phyloP scores from a whole-genome alignment of 2,113 vertebrate genomes.

The Mystacornis crossleyi region DNA sequence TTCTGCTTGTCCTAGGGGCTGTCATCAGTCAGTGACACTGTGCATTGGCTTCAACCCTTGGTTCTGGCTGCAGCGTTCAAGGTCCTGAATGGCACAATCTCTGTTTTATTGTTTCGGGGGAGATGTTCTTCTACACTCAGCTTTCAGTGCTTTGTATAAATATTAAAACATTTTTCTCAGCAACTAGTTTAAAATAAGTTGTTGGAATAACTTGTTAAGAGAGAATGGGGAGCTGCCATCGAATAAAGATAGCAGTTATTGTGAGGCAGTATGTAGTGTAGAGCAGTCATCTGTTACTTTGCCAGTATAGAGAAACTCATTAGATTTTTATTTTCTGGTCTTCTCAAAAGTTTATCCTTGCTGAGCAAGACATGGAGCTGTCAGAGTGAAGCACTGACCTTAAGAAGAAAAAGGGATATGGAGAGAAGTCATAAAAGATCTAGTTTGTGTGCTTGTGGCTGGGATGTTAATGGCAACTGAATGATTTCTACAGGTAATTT shows the following conservation, averaged over 20 bases:
- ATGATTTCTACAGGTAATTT: not conserved
- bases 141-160: not conserved
- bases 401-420: not conserved
- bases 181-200: not conserved
- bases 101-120: not conserved
- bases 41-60: not conserved
- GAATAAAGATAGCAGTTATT: not conserved
- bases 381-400: not conserved
- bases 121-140: not conserved
- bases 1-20: not conserved
- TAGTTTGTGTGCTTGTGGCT: not conserved
- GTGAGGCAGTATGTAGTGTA: rapidly evolving
- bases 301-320: not conserved
- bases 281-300: not conserved
- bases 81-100: not conserved
- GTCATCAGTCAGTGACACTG: not conserved
- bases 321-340: not conserved
- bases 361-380: not conserved
- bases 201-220: not conserved
- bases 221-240: not conserved
- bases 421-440: not conserved
- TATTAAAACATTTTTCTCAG: not conserved
- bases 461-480: not conserved
- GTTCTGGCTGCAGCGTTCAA: not conserved
- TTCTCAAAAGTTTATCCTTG: not conserved